Conservation (phyloP, 2,888 invertebrate species). For the Drosophila neotestacea region DNA sequence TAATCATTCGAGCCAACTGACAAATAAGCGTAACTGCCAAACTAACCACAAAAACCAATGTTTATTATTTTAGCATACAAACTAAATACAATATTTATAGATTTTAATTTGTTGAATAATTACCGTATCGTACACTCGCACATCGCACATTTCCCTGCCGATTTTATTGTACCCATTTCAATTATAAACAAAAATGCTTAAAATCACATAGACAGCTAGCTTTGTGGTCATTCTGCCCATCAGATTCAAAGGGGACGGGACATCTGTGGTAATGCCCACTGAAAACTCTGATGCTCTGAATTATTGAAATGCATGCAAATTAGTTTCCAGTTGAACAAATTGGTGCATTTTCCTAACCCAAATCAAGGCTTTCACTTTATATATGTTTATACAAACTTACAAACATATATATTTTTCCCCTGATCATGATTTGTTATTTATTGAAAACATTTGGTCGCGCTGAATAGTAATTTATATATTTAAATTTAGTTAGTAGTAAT, state of each 20-base stretch:
- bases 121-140: slow-evolving; percentile 36
- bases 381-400: background rate
- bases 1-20: slow-evolving; percentile 64
- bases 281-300: slow-evolving; percentile 34
- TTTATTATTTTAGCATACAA: slow-evolving; percentile 79
- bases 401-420: background rate
- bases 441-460: slow-evolving; percentile 21
- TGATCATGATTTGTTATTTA: slow-evolving; percentile 46
- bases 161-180: slow-evolving; percentile 46
- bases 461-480: slow-evolving; percentile 28
- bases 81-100: slow-evolving; percentile 75
- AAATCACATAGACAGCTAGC: slow-evolving; percentile 49
- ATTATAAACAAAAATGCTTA: slow-evolving; percentile 45
- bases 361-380: slow-evolving; percentile 7
- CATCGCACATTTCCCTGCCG: slow-evolving; percentile 7
- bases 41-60: slow-evolving; percentile 69
- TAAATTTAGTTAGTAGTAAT: slow-evolving; percentile 19
- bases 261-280: slow-evolving; percentile 26
- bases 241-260: slow-evolving; percentile 9
- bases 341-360: slow-evolving; percentile 17
- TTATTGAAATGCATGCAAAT: slow-evolving; percentile 68
- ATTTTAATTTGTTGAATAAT: slow-evolving; percentile 67
- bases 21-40: slow-evolving; percentile 46
- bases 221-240: slow-evolving; percentile 37
- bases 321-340: slow-evolving; percentile 57